These are phyloP conservation scores for Hipparchia semele DNA, from an alignment of 2,888 invertebrate genomes.

Conservation along the genomic window DNA sequence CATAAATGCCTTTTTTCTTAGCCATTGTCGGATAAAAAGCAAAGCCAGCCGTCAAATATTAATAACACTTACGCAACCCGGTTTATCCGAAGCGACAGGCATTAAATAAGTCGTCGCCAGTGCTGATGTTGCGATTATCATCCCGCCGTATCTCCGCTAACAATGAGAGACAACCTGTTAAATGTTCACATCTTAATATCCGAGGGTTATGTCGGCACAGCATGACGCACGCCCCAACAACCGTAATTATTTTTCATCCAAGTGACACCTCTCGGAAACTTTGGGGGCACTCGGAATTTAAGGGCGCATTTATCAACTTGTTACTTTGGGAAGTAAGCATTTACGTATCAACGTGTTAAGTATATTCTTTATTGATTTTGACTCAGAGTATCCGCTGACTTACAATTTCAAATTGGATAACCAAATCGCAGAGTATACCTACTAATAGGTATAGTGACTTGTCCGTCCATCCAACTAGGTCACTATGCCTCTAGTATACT, in stretches of 20 bases:
- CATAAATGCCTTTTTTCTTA: too few relatives aligned
- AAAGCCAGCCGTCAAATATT: conserved; percentile 32
- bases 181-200: conserved; percentile 77
- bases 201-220: conserved; percentile 74
- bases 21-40: conserved; percentile 2
- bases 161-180: conserved; percentile 68
- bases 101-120: conserved; percentile 75
- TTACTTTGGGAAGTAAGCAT: conserved; percentile 11
- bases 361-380: not conserved
- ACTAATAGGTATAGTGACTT: too few relatives aligned
- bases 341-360: not conserved
- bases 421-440: too few relatives aligned
- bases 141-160: conserved; percentile 66
- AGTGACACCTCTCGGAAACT: conserved; percentile 67
- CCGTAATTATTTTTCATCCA: conserved; percentile 73
- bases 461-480: too few relatives aligned
- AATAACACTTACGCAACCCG: conserved; percentile 40
- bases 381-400: too few relatives aligned
- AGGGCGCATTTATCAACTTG: conserved; percentile 30
- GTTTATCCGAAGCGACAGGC: conserved; percentile 70
- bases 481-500: too few relatives aligned
- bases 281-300: conserved; percentile 44
- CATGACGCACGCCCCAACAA: conserved; percentile 69
- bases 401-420: too few relatives aligned
- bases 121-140: conserved; percentile 68